These are phyloP conservation scores for Caranx melampygus DNA, from an alignment of 2,113 vertebrate genomes.

Conservation along the genomic window DNA sequence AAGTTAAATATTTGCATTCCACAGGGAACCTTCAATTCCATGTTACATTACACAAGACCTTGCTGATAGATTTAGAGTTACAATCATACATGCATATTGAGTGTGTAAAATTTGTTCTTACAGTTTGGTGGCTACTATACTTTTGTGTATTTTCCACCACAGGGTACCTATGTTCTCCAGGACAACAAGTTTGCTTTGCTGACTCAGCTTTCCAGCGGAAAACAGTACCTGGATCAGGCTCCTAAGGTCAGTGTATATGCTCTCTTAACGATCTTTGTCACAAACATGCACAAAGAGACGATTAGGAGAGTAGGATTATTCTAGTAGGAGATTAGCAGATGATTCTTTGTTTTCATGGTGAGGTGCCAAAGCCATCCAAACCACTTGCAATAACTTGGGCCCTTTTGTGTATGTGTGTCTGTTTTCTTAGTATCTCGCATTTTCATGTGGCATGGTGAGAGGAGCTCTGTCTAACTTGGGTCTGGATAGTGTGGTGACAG, in stretches of 20 bases:
- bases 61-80: neutral
- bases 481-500: slow-evolving; percentile 87
- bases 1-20: neutral
- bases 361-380: neutral
- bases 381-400: neutral
- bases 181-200: slow-evolving; percentile 88
- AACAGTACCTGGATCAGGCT: slow-evolving; percentile 89
- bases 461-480: slow-evolving; percentile 88
- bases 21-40: neutral
- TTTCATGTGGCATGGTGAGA: slow-evolving; percentile 88
- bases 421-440: slow-evolving; percentile 86
- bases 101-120: neutral
- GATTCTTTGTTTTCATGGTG: neutral
- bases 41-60: neutral
- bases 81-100: neutral
- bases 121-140: neutral
- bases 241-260: slow-evolving; percentile 83
- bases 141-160: neutral
- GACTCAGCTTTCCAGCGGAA: slow-evolving; percentile 84
- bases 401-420: slow-evolving; percentile 13
- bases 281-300: neutral
- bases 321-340: neutral
- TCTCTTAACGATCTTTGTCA: neutral
- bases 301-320: neutral
- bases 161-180: slow-evolving; percentile 91